Base-by-base conservation (phyloP, 2,797 vertebrate species). In the Chiropotes sagulatus region DNA sequence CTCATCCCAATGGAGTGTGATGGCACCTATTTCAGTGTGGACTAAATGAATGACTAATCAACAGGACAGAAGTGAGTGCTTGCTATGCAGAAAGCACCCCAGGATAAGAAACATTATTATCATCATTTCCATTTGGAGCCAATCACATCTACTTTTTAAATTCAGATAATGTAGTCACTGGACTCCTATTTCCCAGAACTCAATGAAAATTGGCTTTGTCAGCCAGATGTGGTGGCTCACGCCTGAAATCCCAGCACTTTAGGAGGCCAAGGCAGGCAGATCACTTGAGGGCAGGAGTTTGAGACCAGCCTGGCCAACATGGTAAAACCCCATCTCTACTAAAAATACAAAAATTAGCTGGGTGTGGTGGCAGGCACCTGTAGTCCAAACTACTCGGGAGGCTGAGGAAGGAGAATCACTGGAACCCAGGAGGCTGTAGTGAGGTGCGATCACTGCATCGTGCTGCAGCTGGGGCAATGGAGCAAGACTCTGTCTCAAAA, bases 1-100 rank as follows among this genome's bases (percentile, higher is more conserved):
- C 15, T 61, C 41, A 9, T 76, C 52, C 41, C 85, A 33, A 22
- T 6, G 13, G 54, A 3, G 22, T 78, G 33, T 5, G 0, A 24
- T 1, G 26, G 39, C 33, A 9, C 2, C 9, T n/a, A 39, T 20
- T n/a, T 44, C 30, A n/a, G n/a, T 1, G 2, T 30, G 15, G 33
- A 58, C 20, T 44, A 41, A 12, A 41, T 0, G n/a, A 72, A 6
- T 17, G n/a, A 52, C 70, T 57, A 13, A 79, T 17, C 50, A 19
- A 5, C 54, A 76, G 26, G 41, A 24, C 20, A 10, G 26, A 48
- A 44, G 33, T 50, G 11, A 90, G 24, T n/a, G 7, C 26, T 52
- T 48, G 24, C n/a, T 26, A 50, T 3, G 19, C 8, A 54, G 24
- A 58, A 24, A 72, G 11, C n/a, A 30, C 17, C 22, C 22, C 13